Conservation (phyloP, 1,140 invertebrate genomes). For the Drosophila parabipectinata region DNA sequence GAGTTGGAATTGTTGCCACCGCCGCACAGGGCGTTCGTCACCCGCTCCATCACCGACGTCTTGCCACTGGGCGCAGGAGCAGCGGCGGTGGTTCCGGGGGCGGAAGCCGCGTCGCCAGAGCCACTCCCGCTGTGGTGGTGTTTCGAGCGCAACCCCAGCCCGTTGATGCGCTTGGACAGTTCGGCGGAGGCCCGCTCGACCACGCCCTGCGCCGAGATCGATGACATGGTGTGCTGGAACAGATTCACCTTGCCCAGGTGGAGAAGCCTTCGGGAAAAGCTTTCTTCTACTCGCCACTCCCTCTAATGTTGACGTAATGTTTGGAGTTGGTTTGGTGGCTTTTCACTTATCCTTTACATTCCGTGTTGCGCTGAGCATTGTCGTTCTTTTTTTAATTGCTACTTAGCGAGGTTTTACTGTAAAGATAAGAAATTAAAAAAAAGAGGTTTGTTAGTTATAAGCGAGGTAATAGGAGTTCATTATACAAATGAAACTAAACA, state of each 20-base stretch:
- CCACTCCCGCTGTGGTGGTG: slow-evolving; percentile 85
- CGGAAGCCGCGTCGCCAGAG: slow-evolving; percentile 39
- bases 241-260: slow-evolving; percentile 80
- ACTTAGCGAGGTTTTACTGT: slow-evolving; percentile 26
- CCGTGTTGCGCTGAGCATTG: slow-evolving; percentile 13
- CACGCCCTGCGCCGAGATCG: slow-evolving; percentile 85
- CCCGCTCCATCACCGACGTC: slow-evolving; percentile 92
- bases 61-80: slow-evolving; percentile 77
- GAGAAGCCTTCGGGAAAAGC: slow-evolving; percentile 19
- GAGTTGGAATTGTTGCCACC: slow-evolving; percentile 80
- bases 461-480: too few relatives aligned
- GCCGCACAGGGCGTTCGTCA: slow-evolving; percentile 92
- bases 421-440: slow-evolving; percentile 14
- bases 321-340: not conserved
- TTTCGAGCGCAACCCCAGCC: slow-evolving; percentile 90
- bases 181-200: slow-evolving; percentile 95
- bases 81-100: slow-evolving; percentile 38
- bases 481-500: too few relatives aligned
- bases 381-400: slow-evolving; percentile 17
- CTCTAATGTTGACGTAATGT: not conserved
- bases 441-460: slow-evolving; percentile 24
- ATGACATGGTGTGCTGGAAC: slow-evolving; percentile 83
- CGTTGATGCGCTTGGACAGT: slow-evolving; percentile 93
- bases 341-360: slow-evolving; percentile 35
- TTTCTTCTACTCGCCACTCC: slow-evolving; percentile 1